These are phyloP conservation scores for Dicroscelio sp. DNA, from an alignment of 2,888 invertebrate genomes.

Conservation along the genomic window DNA sequence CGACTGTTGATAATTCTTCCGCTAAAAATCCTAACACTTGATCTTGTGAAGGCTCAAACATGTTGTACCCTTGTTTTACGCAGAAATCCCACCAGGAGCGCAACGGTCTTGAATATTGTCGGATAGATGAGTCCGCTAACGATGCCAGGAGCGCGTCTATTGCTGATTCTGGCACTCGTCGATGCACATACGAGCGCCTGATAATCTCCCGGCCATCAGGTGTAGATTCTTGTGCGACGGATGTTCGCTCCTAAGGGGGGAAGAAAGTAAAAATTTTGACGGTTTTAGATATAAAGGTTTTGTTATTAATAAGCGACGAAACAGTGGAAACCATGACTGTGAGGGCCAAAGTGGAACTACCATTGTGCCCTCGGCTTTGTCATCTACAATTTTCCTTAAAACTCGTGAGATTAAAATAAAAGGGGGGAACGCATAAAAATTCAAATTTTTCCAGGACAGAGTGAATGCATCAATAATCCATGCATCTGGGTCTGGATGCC, in stretches of 20 bases:
- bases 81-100: conserved; percentile 1
- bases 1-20: background rate
- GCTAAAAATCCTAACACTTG: background rate
- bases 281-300: background rate
- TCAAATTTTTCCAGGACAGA: background rate
- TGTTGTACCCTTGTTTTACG: background rate
- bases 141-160: background rate
- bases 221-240: background rate
- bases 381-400: background rate
- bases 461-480: background rate
- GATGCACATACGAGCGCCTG: background rate
- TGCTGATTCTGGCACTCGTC: background rate
- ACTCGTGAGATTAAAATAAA: background rate
- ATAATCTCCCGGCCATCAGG: background rate
- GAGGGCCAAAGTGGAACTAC: background rate
- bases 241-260: background rate
- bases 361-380: background rate
- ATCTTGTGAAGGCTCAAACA: background rate
- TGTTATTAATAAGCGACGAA: background rate
- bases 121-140: background rate
- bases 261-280: background rate
- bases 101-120: background rate
- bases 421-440: background rate
- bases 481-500: background rate
- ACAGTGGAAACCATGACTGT: background rate